These are phyloP conservation scores for Emys orbicularis DNA, from an alignment of 2,797 vertebrate genomes.

Conservation along the genomic window DNA sequence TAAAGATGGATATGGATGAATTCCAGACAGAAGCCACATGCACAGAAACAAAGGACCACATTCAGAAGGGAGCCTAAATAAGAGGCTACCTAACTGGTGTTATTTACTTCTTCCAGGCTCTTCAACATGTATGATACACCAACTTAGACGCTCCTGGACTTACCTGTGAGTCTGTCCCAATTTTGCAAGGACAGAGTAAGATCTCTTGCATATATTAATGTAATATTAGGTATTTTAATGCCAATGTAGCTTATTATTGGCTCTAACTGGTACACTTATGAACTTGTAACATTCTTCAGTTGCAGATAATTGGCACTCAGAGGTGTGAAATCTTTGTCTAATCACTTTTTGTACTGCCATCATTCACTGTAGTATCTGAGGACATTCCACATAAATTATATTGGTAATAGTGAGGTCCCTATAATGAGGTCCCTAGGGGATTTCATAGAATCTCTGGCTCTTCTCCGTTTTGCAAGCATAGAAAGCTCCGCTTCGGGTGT, in stretches of 20 bases:
- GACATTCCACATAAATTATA: background rate
- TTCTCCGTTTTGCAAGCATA: background rate
- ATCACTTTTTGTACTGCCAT: background rate
- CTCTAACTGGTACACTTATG: background rate
- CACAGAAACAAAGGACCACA: background rate
- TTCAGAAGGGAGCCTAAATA: background rate
- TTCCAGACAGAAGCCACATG: background rate
- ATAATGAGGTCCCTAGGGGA: background rate
- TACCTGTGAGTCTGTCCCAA: background rate
- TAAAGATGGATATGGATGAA: fast-evolving
- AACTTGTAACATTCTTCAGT: background rate
- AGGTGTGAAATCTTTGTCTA: background rate
- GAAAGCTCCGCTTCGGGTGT: background rate
- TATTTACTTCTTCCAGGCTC: background rate
- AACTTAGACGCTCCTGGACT: background rate
- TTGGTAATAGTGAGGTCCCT: background rate
- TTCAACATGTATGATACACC: background rate
- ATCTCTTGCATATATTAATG: background rate
- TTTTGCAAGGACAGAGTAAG: background rate
- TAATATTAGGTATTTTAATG: background rate
- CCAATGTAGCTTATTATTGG: background rate
- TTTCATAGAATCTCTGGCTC: background rate
- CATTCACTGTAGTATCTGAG: background rate
- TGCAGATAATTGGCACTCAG: background rate
- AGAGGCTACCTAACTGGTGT: background rate